Evolutionary conservation across 2,797 vertebrate species (phyloP), one percentile per base, ranked within the genome.

Genomic region (Helarctos malayanus): DNA sequence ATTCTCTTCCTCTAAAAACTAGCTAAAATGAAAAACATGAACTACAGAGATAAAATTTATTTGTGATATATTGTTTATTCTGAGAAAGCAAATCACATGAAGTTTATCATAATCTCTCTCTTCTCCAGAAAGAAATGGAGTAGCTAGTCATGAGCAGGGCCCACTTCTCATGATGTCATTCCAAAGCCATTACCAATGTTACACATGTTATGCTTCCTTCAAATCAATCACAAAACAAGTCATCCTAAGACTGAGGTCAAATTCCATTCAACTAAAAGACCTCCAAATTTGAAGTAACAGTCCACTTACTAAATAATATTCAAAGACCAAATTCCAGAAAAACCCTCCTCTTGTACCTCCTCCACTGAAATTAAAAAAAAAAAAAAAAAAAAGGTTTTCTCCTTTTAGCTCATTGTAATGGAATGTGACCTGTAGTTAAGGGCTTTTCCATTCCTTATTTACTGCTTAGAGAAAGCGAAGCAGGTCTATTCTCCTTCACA

Each of bases 191-290:
- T 96, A 95, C 91, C 95, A 94, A 97, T 71, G 87, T 96, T 96
- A 97, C 89, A 96, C 92, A 81, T 88, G 88, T 76, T 84, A 93
- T 49, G 45, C 56, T 97, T 97, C 80, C 73, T 97, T 90, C 94
- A 92, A 96, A 96, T 94, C 95, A 97, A 97, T 97, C 97, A 97
- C 87, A 95, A 97, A 93, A 97, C 56, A 96, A 95, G 84, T 95
- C 89, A 95, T 90, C 87, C 89, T 47, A 65, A 96, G 57, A 96
- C 56, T 47, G 49, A 95, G 89, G 97, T 98, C 97, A 97, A 97
- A 98, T 97, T 98, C 96, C 97, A 97, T 85, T 97, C 88, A 95
- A 94, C 65, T 68, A 88, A 96, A 94, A 87, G 83, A 80, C 63
- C 76, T 93, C 63, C 86, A 84, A 92, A 97, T 38, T 84, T 95